phyloP scores from a whole-genome alignment of 2,888 invertebrate genomes.

The Drosophila yooni region DNA sequence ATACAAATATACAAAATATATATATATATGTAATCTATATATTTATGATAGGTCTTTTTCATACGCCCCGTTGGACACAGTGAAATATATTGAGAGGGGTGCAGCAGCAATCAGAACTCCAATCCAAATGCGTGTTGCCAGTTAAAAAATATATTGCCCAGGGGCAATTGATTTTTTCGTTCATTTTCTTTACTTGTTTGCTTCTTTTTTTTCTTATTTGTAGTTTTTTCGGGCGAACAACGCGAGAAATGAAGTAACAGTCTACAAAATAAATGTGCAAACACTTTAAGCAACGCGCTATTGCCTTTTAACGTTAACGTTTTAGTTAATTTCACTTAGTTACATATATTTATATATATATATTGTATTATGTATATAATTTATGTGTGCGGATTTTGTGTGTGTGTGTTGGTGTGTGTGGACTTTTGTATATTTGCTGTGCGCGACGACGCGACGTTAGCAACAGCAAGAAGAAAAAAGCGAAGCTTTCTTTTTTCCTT shows the following conservation, averaged over 20 bases:
- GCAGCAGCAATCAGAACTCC: conserved; percentile 9
- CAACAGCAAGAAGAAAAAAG: conserved; percentile 55
- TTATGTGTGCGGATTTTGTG: conserved; percentile 36
- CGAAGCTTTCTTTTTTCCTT: conserved; percentile 42
- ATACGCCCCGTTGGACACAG: conserved; percentile 30
- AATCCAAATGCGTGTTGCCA: conserved; percentile 27
- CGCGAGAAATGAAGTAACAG: conserved; percentile 17
- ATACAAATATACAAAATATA: not conserved
- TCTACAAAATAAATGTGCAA: conserved; percentile 21
- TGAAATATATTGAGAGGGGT: not conserved
- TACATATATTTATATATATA: conserved; percentile 4
- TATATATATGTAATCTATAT: not conserved
- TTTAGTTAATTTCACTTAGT: conserved; percentile 38
- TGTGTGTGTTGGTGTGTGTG: conserved; percentile 13
- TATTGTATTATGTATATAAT: conserved; percentile 50
- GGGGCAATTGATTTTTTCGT: conserved; percentile 70
- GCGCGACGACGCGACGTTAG: conserved; percentile 68
- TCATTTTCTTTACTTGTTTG: conserved; percentile 18
- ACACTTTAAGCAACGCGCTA: conserved; percentile 27
- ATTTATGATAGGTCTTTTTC: conserved; percentile 11
- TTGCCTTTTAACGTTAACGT: conserved; percentile 16
- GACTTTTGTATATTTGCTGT: conserved; percentile 40
- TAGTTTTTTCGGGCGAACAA: conserved; percentile 22
- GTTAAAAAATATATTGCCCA: conserved; percentile 52
- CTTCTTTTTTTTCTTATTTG: conserved; percentile 31